Base-by-base conservation (phyloP, 2,113 vertebrate species). In the Sitta europaea region DNA sequence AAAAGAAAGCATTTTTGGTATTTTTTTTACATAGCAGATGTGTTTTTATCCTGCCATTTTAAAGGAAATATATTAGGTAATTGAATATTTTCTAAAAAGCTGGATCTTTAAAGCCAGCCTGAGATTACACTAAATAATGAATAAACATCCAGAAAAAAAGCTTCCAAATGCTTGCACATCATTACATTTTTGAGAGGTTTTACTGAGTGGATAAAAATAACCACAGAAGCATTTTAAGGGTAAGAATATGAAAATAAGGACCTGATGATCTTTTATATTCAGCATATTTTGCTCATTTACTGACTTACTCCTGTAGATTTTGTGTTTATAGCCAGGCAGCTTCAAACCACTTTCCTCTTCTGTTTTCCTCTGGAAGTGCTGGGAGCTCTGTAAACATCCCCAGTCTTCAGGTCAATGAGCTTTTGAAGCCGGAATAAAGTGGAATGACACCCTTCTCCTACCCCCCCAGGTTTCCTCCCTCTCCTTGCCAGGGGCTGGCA, bases 171-270 rank as follows among this genome's bases (percentile, higher is more conserved):
- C 42, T 91, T 71, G 29, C 71, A 74, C 8, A 4, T 79, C 7
- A 0, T 88, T 94, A 88, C 3, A 14, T 59, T 85, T 94, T 88
- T 73, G 59, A 77, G 51, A 92, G 16, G 38, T 50, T 93, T 79
- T 66, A 73, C 24, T 33, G 54, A 70, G 43, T 66, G 51, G 22
- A 80, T 43, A 31, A 80, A 90, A 90, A 92, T 83, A 79, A 70
- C 85, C 59, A 55, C 82, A 66, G 65, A 92, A 95, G 5, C 22
- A 23, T 70, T 91, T 38, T 38, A 70, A 35, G 16, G 14, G 40
- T 77, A 79, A 70, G 71, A 70, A 94, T 83, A 96, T 59, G 12
- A 59, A 96, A 95, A 87, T 25, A 70, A 92, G 70, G 58, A 55
- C 55, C 38, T 75, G 31, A 59, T 55, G 45, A 67, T 23, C 33